Evolutionary conservation across 53 echinoderm and acorn worm genomes (phyloP).

Genomic region (Henricia sp.): DNA sequence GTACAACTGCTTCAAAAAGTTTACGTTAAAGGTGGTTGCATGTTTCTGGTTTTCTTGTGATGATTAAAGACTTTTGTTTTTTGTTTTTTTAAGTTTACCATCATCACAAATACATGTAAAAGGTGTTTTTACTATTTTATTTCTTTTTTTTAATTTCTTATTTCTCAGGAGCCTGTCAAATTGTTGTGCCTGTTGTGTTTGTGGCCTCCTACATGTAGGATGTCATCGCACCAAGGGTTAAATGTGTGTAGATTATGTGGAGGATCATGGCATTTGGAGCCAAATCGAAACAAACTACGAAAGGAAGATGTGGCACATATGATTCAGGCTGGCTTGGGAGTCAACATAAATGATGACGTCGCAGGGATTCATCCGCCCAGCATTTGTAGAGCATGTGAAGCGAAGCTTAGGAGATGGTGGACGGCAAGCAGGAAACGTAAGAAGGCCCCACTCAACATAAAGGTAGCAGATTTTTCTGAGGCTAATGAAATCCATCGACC

Average conservation of each 20-base stretch:
- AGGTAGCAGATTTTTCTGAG: conserved; percentile 8
- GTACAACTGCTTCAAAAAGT: too few relatives aligned
- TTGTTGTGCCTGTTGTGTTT: too few relatives aligned
- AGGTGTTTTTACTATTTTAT: too few relatives aligned
- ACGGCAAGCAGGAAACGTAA: background rate
- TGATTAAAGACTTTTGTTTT: too few relatives aligned
- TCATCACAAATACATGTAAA: too few relatives aligned
- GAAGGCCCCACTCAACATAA: conserved; percentile 9
- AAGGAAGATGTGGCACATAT: conserved; percentile 3
- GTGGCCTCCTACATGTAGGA: too few relatives aligned
- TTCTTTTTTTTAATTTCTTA: too few relatives aligned
- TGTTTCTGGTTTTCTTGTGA: too few relatives aligned
- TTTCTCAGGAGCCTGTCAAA: too few relatives aligned
- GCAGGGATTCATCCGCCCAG: background rate
- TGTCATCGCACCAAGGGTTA: background rate
- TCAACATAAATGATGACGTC: background rate
- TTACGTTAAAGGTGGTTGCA: too few relatives aligned
- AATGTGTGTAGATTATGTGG: conserved; percentile 17
- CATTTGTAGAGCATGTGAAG: background rate
- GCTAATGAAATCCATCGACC: background rate
- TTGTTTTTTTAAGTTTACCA: too few relatives aligned
- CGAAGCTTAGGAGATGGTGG: conserved; percentile 25
- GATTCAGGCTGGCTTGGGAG: background rate
- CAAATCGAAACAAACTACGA: background rate
- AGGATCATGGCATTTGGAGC: background rate